Percentiles rank a stretch among this genome's conserved stretches.
phyloP scores from a whole-genome alignment of 2,888 invertebrate species.

The Deroplatys truncata region DNA sequence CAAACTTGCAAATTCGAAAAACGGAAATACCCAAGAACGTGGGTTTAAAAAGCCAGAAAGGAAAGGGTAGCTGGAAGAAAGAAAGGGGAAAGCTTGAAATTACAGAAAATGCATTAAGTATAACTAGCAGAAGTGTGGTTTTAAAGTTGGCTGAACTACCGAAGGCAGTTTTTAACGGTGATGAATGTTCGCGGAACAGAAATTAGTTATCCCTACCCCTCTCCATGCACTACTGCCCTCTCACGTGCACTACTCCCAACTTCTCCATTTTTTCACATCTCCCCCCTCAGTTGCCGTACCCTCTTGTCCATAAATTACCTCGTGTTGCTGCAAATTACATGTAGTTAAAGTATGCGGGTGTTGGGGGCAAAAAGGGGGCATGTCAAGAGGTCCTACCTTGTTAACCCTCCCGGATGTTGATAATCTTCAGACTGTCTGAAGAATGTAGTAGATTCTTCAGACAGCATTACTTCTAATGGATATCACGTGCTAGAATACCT shows the following conservation, averaged over 20 bases:
- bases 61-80: neutral
- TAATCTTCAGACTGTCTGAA: neutral
- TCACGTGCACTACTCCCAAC: neutral
- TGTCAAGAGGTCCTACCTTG: neutral
- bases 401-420: neutral
- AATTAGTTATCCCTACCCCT: neutral
- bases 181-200: neutral
- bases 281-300: neutral
- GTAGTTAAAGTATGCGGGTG: neutral
- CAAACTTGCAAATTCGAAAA: neutral
- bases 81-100: neutral
- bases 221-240: neutral
- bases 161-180: neutral
- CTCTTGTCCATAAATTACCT: constrained; percentile 11
- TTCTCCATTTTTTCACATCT: neutral
- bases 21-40: neutral
- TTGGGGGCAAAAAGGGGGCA: neutral
- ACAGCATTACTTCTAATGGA: no score
- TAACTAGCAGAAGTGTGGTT: constrained; percentile 5
- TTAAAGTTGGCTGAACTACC: neutral
- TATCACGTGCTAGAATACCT: no score
- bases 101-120: constrained; percentile 3
- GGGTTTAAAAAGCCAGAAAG: neutral
- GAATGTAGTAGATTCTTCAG: no score
- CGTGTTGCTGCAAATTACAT: constrained; percentile 8